Evolutionary conservation across 2,113 vertebrate genomes (phyloP).

Genomic region (Calidris pygmaea): DNA sequence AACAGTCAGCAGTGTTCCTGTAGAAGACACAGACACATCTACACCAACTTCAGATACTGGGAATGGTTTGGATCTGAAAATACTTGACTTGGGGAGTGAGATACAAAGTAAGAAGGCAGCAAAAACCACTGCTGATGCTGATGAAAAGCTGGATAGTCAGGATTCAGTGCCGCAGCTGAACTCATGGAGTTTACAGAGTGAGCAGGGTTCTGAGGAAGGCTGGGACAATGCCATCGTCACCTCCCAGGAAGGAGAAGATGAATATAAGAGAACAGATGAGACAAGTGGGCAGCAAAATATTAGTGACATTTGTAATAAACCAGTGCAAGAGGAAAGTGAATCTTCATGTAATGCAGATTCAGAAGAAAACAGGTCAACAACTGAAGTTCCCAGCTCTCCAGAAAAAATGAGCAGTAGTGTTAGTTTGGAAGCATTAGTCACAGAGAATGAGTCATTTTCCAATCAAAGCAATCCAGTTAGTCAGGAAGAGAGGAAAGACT

Average conservation of each 20-base stretch:
- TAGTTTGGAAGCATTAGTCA: background rate
- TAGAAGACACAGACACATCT: conserved; percentile 53
- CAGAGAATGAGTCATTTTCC: background rate
- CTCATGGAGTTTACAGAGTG: conserved; percentile 7
- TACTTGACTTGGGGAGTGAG: background rate
- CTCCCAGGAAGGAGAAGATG: background rate
- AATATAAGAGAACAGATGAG: background rate
- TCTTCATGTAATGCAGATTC: background rate
- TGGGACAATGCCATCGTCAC: conserved; percentile 11
- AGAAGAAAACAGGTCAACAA: conserved; percentile 5
- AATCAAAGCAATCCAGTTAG: background rate
- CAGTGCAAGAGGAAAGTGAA: conserved; percentile 22
- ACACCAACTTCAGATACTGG: conserved; percentile 34
- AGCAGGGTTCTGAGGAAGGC: background rate
- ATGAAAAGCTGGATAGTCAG: conserved; percentile 5
- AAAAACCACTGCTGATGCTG: background rate
- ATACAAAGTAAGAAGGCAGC: background rate
- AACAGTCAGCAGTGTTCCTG: background rate
- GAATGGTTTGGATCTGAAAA: conserved; percentile 54
- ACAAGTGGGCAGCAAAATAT: conserved; percentile 27
- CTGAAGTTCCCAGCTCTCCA: background rate
- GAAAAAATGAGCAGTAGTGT: conserved; percentile 1
- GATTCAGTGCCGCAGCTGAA: conserved; percentile 52
- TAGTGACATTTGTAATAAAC: conserved; percentile 44
- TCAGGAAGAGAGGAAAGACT: background rate